Conservation (phyloP, 2,113 vertebrate genomes). For the Pomatostomus ruficeps region DNA sequence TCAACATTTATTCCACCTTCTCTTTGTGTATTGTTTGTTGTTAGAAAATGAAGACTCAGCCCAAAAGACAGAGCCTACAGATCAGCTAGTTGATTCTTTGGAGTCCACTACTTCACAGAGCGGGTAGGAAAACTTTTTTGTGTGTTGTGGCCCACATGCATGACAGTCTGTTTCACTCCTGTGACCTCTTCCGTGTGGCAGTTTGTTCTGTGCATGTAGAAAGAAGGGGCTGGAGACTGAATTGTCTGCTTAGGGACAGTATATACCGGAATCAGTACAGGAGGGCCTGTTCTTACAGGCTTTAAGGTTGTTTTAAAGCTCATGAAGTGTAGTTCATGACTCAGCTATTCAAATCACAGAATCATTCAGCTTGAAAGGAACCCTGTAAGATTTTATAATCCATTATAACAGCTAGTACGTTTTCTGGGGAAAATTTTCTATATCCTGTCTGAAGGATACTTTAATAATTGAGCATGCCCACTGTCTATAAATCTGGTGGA, state of each 20-base stretch:
- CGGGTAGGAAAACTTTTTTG: constrained; percentile 54
- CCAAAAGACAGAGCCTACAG: background rate
- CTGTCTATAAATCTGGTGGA: background rate
- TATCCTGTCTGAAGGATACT: background rate
- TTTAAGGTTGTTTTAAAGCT: background rate
- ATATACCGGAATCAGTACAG: fast-evolving
- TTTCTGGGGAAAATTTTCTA: background rate
- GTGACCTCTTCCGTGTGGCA: background rate
- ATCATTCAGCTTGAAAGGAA: background rate
- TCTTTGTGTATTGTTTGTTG: background rate
- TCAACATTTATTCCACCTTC: background rate
- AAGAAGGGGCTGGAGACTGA: background rate
- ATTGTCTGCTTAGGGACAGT: background rate
- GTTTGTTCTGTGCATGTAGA: background rate
- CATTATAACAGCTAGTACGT: background rate
- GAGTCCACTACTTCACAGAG: constrained; percentile 6
- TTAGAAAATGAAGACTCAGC: constrained; percentile 68
- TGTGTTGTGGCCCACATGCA: background rate
- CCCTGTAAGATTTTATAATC: background rate
- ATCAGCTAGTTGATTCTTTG: background rate
- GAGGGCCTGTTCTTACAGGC: background rate
- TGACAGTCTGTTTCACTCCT: background rate
- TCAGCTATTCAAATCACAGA: background rate
- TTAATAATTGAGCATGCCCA: background rate
- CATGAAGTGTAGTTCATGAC: background rate